Base-by-base conservation (phyloP, 2,888 invertebrate species). In the Tridacna gigas region DNA sequence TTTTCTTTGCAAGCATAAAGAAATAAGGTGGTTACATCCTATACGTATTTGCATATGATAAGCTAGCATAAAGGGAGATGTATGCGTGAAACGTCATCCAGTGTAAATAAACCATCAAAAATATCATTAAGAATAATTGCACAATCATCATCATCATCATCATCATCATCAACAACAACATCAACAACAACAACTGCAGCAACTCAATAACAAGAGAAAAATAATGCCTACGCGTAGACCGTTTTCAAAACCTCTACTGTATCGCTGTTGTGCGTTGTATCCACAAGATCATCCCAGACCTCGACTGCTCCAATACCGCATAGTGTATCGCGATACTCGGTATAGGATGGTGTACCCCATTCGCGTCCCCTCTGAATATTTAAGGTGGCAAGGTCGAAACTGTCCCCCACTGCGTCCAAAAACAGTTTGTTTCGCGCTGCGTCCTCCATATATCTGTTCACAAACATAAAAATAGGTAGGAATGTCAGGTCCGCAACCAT, bases 331-430 rank as follows among this genome's bases (percentile, higher is more conserved):
- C 71, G 28, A 56, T 74, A 79, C 0, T 48, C 66, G 11, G 47
- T 73, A 26, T 74, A 79, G 2, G 79, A 48, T 15, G 79, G 73
- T 5, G 71, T 20, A 25, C 79, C 79, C 22, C 60, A 60, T 37
- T 78, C 77, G 1, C 77, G 69, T 0, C 77, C 77, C 18, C 77
- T 20, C 71, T 78, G 77, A n/a, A 78, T 78, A 37, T 78, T 78
- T 13, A 78, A 28, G 4, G 77, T 37, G 25, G 56, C 77, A 4
- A 78, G 71, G 47, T 78, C 77, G 51, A 71, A 71, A 20, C 67
- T 47, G 67, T 78, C 61, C 5, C 47, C 26, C 5, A 1, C 37
- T 1, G 56, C 60, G 47, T 69, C 61, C n/a, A 28, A 5, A 61
- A 78, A 71, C 0, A 78, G 26, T 18, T 25, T 18, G 47, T 78